Evolutionary conservation across 2,113 vertebrate species (phyloP), one percentile per base, ranked within the genome.

Genomic region (Thalassarche chlororhynchos): DNA sequence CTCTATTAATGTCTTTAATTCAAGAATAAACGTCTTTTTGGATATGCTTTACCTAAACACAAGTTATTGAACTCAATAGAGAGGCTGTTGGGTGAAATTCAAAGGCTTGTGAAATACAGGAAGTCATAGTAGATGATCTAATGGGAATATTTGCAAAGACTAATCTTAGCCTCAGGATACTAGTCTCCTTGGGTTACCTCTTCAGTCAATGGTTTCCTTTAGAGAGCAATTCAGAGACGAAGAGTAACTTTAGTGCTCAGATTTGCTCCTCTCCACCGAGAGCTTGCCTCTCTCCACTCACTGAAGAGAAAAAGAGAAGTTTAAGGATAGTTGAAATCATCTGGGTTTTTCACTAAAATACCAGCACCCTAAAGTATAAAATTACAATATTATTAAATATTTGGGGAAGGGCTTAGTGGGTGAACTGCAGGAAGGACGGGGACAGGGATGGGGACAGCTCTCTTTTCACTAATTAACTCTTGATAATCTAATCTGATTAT

Each of bases 91-190:
- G 95, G 88, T 88, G 90, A 94, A 94, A 97, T 97, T 94, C 95
- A 97, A 96, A 97, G 75, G 85, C 79, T 94, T 96, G 78, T 90
- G 92, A 97, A 95, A 96, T 80, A 92, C 93, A 96, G 96, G 93
- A 97, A 97, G 88, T 89, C 71, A 60, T 92, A 96, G 79, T 60
- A 84, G 82, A 77, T 94, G 93, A 96, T 93, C 92, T 97, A 93
- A 94, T 93, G 88, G 93, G 87, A 94, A 92, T 96, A 97, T 97
- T 95, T 97, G 93, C 95, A 90, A 91, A 96, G 75, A 91, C 78
- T 97, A 97, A 97, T 97, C 97, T 95, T 97, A 91, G 96, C 97
- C 97, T 94, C 74, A 54, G 95, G 97, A 85, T 79, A 93, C 52
- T 87, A 52, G 57, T 95, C 97, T 96, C 96, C 97, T 97, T 90